phyloP scores from a whole-genome alignment of 2,113 vertebrate genomes.

The Saccopteryx leptura region DNA sequence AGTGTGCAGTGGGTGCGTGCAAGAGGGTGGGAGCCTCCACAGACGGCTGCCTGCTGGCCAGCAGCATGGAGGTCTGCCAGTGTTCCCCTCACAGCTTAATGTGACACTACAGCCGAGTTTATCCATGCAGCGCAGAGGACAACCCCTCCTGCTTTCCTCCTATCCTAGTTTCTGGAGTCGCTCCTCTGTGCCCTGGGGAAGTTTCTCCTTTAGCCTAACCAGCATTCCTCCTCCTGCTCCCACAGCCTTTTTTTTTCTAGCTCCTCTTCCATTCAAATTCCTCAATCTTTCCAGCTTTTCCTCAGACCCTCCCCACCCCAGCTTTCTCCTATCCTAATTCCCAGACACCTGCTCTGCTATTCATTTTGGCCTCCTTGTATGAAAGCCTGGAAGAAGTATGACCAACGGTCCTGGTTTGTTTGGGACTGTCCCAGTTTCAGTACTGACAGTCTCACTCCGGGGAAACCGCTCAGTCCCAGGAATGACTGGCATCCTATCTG shows the following conservation, averaged over 20 bases:
- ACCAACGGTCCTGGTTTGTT: not conserved
- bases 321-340: not conserved
- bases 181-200: not conserved
- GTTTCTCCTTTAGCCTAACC: not conserved
- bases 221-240: not conserved
- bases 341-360: not conserved
- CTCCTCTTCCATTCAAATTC: not conserved
- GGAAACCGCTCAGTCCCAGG: not conserved
- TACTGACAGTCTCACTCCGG: not conserved
- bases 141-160: not conserved
- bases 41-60: not conserved
- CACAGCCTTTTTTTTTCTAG: not conserved
- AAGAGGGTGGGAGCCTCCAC: not conserved
- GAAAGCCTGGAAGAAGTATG: not conserved
- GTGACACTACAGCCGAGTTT: not conserved
- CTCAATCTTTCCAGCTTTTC: not conserved
- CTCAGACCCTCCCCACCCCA: not conserved
- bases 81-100: not conserved
- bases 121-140: not conserved
- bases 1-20: rapidly evolving
- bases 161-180: not conserved
- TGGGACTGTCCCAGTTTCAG: not conserved
- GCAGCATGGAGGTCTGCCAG: not conserved
- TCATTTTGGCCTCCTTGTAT: not conserved
- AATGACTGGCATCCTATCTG: not conserved